Conservation (phyloP, 2,797 vertebrate genomes). For the Erithacus rubecula region DNA sequence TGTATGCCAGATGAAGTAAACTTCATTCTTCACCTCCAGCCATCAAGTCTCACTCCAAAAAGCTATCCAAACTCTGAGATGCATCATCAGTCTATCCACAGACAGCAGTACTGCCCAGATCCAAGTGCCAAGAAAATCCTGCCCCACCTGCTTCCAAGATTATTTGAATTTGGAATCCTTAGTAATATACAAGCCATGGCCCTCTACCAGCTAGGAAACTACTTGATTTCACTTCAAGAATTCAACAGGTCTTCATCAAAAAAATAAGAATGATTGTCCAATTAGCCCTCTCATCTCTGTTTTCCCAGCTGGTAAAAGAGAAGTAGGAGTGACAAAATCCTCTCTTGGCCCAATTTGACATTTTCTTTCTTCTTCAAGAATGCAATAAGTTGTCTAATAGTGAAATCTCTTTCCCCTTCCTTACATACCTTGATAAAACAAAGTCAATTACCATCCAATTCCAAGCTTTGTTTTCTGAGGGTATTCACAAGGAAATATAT, state of each 20-base stretch:
- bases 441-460: neutral
- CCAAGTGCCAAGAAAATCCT: neutral
- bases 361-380: neutral
- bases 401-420: neutral
- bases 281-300: neutral
- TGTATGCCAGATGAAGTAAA: neutral
- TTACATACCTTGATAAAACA: neutral
- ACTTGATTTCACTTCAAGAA: neutral
- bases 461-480: neutral
- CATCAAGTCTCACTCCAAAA: neutral
- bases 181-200: neutral
- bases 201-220: neutral
- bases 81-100: neutral
- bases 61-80: neutral
- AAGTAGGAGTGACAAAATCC: neutral
- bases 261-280: neutral
- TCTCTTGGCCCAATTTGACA: neutral
- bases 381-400: neutral
- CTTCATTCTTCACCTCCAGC: neutral
- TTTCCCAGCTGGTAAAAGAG: neutral
- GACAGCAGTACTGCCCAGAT: neutral
- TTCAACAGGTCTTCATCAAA: neutral
- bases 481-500: neutral
- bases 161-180: neutral
- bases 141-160: neutral